Base-by-base conservation (phyloP, 2,113 vertebrate species). In the Myodes glareolus region DNA sequence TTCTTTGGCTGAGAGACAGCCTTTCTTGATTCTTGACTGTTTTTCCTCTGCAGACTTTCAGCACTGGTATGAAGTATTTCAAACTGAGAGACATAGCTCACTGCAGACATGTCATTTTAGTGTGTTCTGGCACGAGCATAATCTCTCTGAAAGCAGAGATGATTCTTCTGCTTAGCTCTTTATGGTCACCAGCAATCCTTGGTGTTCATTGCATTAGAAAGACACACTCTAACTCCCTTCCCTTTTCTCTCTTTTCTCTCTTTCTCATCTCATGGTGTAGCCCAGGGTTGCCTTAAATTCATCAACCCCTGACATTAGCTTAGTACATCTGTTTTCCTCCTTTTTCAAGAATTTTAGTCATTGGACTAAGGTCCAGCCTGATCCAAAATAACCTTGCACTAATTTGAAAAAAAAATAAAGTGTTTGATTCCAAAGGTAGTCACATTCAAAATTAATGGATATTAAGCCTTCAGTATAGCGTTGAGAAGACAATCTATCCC, bases 1-100 rank as follows among this genome's bases (percentile, higher is more conserved):
- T 92, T 78, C 39, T 39, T n/a, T 25, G 68, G 0, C 16, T 0
- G 0, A n/a, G 21, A 3, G 4, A 2, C 3, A n/a, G 33, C 0
- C 19, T 86, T 55, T 77, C 23, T 78, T 82, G 31, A 55, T 42
- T 93, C 29, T 8, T 42, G 81, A 33, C 1, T 23, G 36, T 9
- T 29, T 16, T 75, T 50, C n/a, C 72, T 50, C 0, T n/a, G 12
- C 45, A 67, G 68, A 36, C 36, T 75, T 70, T 5, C n/a, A 19
- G 3, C 42, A 19, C 0, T 39, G 21, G 58, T 31, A 58, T 78
- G 94, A 94, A 7, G 47, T 14, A 47, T 9, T 52, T 73, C 3
- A 97, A 42, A 31, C 50, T 89, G 33, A 8, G n/a, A 84, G 55
- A 29, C 10, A 58, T 86, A 86, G 68, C 19, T 86, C 10, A 86